Base-by-base conservation (phyloP, 2,888 invertebrate genomes). In the Drosophila cyrtoloma region DNA sequence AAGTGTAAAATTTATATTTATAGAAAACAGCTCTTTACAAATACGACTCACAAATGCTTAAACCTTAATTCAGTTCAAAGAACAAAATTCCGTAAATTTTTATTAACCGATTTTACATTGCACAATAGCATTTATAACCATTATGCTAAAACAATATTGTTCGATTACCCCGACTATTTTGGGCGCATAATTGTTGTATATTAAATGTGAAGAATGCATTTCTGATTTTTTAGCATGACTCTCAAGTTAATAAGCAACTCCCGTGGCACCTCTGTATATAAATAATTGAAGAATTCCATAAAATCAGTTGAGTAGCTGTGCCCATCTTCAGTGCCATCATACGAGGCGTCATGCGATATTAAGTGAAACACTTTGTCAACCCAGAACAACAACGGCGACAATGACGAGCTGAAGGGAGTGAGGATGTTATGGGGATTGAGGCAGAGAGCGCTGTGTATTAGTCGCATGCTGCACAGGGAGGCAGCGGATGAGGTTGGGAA, bases 361-460 rank as follows among this genome's bases (percentile, higher is more conserved):
- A 91, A 85, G 84, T 83, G 83, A 87, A 88, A 85, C 92, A 92
- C 91, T 92, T 92, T 92, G 92, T 91, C 92, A 92, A 85, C 89
- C 74, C 67, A 70, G 47, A 67, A 77, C 75, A 78, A 78, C 66
- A 75, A 58, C 35, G 59, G 42, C 12, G 65, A 26, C 52, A 51
- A 62, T 26, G 70, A 59, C 22, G 53, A 55, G 58, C 42, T 66
- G 44, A 59, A 30, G 47, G 65, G 44, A 62, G 16, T 37, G 33
- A 47, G 59, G 42, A 30, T 26, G 35, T 30, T 28, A 26, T n/a
- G 42, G 28, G 39, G 42, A 26, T 26, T 26, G 22, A 7, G 16
- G 47, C 47, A 47, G 22, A 28, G 28, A 19, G 37, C 19, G 63
- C 3, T 16, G 35, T 19, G 62, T 26, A 42, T 61, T 55, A 10